phyloP scores from a whole-genome alignment of 2,797 vertebrate species.

The Sebastes goodei region DNA sequence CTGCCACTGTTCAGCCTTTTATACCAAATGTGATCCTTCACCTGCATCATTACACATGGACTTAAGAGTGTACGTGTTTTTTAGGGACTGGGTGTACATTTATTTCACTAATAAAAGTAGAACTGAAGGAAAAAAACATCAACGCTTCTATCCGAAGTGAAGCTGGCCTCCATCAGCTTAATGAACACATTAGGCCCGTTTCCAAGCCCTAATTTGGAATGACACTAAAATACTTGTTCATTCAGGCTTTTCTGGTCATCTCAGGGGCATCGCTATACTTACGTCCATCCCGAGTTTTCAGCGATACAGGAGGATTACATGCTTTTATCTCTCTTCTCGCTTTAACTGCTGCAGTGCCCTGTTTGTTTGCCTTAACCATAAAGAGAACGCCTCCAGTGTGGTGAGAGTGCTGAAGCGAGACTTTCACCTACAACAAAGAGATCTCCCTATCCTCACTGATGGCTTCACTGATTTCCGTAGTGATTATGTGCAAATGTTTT shows the following conservation, averaged over 20 bases:
- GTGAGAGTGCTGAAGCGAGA: conserved; percentile 19
- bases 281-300: conserved; percentile 35
- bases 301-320: conserved; percentile 22
- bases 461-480: conserved; percentile 1
- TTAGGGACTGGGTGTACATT: not conserved
- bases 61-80: not conserved
- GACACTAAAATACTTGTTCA: conserved; percentile 21
- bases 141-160: not conserved
- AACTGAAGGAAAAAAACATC: not conserved
- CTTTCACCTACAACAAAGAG: conserved; percentile 28
- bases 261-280: conserved; percentile 40
- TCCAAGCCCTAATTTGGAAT: conserved; percentile 10
- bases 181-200: conserved; percentile 8
- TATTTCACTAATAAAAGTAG: not conserved
- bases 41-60: not conserved
- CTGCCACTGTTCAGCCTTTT: not conserved
- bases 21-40: no score
- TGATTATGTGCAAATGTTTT: conserved; percentile 37
- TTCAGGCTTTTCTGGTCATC: conserved; percentile 42
- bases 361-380: conserved; percentile 29
- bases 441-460: conserved; percentile 10
- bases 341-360: conserved; percentile 20
- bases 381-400: conserved; percentile 17
- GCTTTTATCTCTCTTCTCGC: conserved; percentile 37
- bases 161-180: not conserved